Base-by-base conservation (phyloP, 1,140 invertebrate species). In the Cryptotermes secundus region DNA sequence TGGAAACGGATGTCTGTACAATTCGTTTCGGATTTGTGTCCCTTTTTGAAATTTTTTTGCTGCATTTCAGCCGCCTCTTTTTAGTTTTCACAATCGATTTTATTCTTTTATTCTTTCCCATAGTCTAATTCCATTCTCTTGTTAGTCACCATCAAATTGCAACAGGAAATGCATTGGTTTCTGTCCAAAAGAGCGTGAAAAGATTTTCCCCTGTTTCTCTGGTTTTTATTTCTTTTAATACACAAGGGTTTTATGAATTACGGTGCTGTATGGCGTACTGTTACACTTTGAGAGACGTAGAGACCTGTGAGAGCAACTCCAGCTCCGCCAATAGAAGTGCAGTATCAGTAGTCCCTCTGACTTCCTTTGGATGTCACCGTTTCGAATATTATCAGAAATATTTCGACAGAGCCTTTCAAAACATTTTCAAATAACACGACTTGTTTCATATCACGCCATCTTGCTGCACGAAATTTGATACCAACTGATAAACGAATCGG, bases 211-310 rank as follows among this genome's bases (percentile, higher is more conserved):
- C 59, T 72, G 59, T 72, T 72, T 72, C 31, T 31, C n/a, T 31
- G 59, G n/a, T 72, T 72, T 72, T 72, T 72, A 72, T 72, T 72
- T 72, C 59, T 31, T 72, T 31, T 72, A 72, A 72, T 72, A 72
- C n/a, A 26, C 59, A n/a, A 24, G 53, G 53, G 53, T 59, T 24
- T 16, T 16, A 59, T 59, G 53, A 59, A 16, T 59, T 16, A 59
- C 53, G 26, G 59, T 19, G 45, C 16, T 22, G 16, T 22, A 49
- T 22, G 45, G 45, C 10, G 26, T 72, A n/a, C 59, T 72, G 59
- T 72, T 72, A 72, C 59, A 72, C 31, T 31, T 10, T 31, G 59
- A 72, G 26, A 72, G 59, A 72, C 26, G 59, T 72, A n/a, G 59
- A n/a, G 59, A 72, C 26, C 24, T 59, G 22, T 59, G 26, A 59